Conservation (phyloP, 2,888 invertebrate species). For the Spilarctia lutea region DNA sequence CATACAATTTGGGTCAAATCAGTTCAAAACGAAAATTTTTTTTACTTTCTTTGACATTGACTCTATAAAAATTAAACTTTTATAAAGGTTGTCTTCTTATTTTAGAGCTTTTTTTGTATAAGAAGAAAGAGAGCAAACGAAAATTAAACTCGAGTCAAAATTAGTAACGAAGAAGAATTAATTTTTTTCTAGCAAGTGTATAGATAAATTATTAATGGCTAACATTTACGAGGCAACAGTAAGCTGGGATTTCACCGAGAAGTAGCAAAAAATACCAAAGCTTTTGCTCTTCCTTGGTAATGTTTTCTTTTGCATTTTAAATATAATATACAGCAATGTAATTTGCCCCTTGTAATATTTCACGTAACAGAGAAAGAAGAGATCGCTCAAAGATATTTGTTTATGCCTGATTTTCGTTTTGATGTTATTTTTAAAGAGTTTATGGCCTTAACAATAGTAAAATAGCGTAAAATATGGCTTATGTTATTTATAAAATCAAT, state of each 20-base stretch:
- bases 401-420: background rate
- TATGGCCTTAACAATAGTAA: background rate
- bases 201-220: constrained; percentile 5
- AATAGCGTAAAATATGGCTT: too few relatives aligned
- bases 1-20: background rate
- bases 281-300: constrained; percentile 10
- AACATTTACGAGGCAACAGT: background rate
- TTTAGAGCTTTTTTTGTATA: background rate
- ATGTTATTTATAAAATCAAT: too few relatives aligned
- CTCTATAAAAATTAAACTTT: background rate
- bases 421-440: background rate
- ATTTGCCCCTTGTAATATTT: constrained; percentile 8
- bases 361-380: background rate
- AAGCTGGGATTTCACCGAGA: constrained; percentile 1
- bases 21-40: background rate
- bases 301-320: constrained; percentile 22
- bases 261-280: background rate
- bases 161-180: background rate
- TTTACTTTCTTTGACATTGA: background rate
- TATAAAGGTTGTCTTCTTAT: background rate
- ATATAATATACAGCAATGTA: constrained; percentile 16
- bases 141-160: background rate
- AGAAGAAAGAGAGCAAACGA: too few relatives aligned
- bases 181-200: background rate
- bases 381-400: background rate